Conservation (phyloP, 2,888 invertebrate species). For the Clivina fossor region DNA sequence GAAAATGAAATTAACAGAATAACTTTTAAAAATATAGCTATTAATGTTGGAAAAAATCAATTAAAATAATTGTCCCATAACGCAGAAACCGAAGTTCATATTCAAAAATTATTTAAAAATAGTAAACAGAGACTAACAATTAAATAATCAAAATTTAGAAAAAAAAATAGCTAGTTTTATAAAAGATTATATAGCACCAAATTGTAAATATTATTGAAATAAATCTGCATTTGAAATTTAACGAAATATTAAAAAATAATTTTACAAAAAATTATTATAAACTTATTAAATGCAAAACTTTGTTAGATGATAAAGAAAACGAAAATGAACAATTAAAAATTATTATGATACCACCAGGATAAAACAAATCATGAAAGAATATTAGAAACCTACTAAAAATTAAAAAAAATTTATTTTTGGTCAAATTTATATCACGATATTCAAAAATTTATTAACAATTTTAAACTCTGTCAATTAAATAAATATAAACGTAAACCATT, state of each 20-base stretch:
- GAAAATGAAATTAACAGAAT: neutral
- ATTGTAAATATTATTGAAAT: neutral
- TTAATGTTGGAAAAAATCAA: neutral
- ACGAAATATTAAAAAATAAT: neutral
- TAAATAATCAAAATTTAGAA: neutral
- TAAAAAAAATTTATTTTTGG: slow-evolving; percentile 3
- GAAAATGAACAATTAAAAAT: neutral
- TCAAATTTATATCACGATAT: slow-evolving; percentile 5
- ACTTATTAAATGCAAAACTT: neutral
- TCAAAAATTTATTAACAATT: slow-evolving; percentile 5
- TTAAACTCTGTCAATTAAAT: slow-evolving; percentile 1
- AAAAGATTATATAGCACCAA: neutral
- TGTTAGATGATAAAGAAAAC: no score
- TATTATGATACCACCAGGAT: neutral
- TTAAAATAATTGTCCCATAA: neutral
- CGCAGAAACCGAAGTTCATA: neutral
- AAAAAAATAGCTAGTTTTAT: neutral
- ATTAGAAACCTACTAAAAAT: slow-evolving; percentile 1
- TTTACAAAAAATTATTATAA: neutral
- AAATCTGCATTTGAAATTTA: neutral
- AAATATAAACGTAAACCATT: slow-evolving; percentile 7
- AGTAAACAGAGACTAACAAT: neutral
- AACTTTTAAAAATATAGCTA: neutral
- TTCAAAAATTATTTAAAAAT: neutral
- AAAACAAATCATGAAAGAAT: slow-evolving; percentile 8